A percentile compares a stretch with the other conserved stretches of the same genome.
phyloP scores from a whole-genome alignment of 2,888 invertebrate genomes.

The Cataglyphis altisquamis region DNA sequence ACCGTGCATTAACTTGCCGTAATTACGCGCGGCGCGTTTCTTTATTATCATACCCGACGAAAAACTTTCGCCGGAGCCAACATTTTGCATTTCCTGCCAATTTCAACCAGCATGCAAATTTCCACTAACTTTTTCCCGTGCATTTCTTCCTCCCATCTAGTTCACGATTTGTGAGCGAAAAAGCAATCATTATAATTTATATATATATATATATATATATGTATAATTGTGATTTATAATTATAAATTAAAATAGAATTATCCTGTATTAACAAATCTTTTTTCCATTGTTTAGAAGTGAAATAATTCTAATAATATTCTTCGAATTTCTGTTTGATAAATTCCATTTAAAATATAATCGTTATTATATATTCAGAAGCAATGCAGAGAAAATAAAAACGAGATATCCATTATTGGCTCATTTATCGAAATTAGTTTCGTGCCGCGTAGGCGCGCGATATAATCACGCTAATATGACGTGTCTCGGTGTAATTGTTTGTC shows the following conservation, averaged over 20 bases:
- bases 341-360: neutral
- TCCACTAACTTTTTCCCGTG: slow-evolving; percentile 31
- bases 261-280: neutral
- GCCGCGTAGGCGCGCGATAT: neutral
- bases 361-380: neutral
- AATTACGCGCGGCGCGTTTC: slow-evolving; percentile 48
- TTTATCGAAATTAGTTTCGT: slow-evolving; percentile 43
- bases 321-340: neutral
- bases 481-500: slow-evolving; percentile 25
- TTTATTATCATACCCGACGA: slow-evolving; percentile 55
- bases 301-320: neutral
- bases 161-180: neutral
- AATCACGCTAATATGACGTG: slow-evolving; percentile 33
- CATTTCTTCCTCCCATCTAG: neutral
- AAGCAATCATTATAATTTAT: neutral
- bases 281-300: neutral
- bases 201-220: no score
- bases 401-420: slow-evolving; percentile 9
- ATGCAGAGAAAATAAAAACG: neutral
- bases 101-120: slow-evolving; percentile 1
- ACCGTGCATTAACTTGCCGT: slow-evolving; percentile 41
- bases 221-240: neutral
- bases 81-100: slow-evolving; percentile 45
- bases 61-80: slow-evolving; percentile 63
- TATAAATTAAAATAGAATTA: neutral